Conservation (phyloP, 2,113 vertebrate species). For the Microtus montanus region DNA sequence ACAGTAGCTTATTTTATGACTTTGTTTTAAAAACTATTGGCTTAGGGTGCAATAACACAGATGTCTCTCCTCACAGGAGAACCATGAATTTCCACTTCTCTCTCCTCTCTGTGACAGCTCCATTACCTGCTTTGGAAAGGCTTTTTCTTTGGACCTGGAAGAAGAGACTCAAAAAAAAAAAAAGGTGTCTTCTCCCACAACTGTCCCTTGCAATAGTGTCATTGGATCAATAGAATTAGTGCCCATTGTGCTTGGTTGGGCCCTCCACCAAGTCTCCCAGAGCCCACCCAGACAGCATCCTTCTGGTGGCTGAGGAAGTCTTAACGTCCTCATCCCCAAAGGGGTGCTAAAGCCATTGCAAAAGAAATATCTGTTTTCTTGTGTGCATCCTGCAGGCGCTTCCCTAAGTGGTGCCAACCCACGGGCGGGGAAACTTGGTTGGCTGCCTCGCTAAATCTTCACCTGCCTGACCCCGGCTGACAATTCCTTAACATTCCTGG, state of each 20-base stretch:
- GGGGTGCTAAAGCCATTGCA: neutral
- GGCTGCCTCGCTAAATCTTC: constrained; percentile 57
- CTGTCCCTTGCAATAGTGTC: neutral
- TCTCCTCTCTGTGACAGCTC: constrained; percentile 63
- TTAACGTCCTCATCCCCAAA: neutral
- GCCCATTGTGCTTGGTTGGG: neutral
- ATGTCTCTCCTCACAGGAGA: constrained; percentile 71
- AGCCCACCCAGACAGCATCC: neutral
- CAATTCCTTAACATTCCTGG: neutral
- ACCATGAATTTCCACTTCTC: constrained; percentile 70
- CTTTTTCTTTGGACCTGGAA: constrained; percentile 56
- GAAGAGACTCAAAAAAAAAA: neutral
- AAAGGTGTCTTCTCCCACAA: neutral
- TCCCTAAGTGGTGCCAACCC: constrained; percentile 22
- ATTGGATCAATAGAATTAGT: neutral
- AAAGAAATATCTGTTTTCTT: constrained; percentile 48
- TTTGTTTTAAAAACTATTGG: constrained; percentile 77
- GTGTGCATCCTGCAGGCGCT: neutral
- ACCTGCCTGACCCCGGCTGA: constrained; percentile 49
- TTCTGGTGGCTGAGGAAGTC: neutral
- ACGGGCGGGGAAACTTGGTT: neutral
- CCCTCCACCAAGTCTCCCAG: fast-evolving
- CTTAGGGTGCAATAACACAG: constrained; percentile 72
- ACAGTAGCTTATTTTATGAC: constrained; percentile 73
- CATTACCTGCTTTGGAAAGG: constrained; percentile 61